Evolutionary conservation across 2,113 vertebrate genomes (phyloP), one percentile per base, ranked within the genome.

Genomic region (Gracilinanus agilis): DNA sequence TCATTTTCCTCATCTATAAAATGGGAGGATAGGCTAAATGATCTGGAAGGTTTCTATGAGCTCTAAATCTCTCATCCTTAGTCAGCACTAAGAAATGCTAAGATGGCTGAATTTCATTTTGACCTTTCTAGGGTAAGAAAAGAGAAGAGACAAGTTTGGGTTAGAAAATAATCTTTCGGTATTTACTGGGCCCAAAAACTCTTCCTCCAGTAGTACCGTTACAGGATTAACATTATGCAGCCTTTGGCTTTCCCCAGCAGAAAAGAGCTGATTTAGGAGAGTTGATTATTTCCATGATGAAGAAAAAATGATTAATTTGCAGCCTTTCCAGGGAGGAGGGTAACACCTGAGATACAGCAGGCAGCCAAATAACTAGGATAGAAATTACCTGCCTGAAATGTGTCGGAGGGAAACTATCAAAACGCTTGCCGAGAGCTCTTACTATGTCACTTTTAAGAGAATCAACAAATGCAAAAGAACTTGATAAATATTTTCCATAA

Each of bases 401-500:
- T 40, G 27, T 44, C 25, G 1, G 40, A 44, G 24, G 58, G 34
- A 24, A 55, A 7, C 1, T 3, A 29, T 54, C 95, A 56, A 19
- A 25, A 19, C 67, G 91, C 93, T 89, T 10, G 8, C 55, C 0
- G 21, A 24, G 75, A 55, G 49, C 34, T 44, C 94, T 97, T 90
- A 96, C 96, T 94, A 93, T 13, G 91, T 96, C 93, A 83, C 95
- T 96, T 97, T 98, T 97, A 97, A 95, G 94, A 98, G 97, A 98
- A 97, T 96, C 96, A 97, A 97, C 97, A 98, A 96, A 97, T 89
- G 94, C 56, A 92, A 93, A 97, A 94, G 93, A 97, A 97, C 96
- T 97, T 98, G 98, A 98, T 98, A 97, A 97, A 98, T 98, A 98
- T 98, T 98, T 98, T 98, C 98, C 98, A 96, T 97, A 97, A 98